Percentiles rank a stretch among this genome's conserved stretches.
These are phyloP conservation scores for Sebastes iracundus DNA, from an alignment of 2,797 vertebrate genomes.

Conservation along the genomic window DNA sequence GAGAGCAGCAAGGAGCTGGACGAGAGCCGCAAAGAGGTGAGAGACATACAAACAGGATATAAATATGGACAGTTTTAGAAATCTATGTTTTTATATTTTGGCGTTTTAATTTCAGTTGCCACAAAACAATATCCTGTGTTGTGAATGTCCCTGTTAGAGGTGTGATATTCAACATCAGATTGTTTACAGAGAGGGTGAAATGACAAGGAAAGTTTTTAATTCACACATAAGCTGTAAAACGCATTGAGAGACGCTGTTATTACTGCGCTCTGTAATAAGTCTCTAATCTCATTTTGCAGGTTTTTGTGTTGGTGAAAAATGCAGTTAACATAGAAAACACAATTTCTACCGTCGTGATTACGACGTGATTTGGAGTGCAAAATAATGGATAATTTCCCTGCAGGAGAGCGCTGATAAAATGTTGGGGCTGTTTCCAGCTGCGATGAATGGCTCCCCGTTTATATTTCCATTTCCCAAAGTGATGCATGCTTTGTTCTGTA, in stretches of 20 bases:
- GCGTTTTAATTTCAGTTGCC: too few species aligned
- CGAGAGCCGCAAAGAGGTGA: constrained; percentile 88
- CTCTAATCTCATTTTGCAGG: not conserved
- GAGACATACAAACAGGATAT: not conserved
- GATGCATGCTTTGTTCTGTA: not conserved
- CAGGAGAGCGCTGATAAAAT: not conserved
- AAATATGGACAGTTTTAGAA: not conserved
- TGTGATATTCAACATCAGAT: not conserved
- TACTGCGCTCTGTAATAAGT: not conserved
- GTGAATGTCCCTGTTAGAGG: too few species aligned
- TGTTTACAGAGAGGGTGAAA: not conserved
- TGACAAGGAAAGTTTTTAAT: not conserved
- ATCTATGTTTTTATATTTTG: not conserved
- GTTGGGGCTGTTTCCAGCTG: not conserved
- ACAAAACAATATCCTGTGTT: too few species aligned
- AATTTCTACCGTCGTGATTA: not conserved
- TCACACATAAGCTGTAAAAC: not conserved
- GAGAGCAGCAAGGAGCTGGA: constrained; percentile 88
- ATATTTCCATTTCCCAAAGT: not conserved
- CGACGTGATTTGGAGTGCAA: not conserved
- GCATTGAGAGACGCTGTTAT: not conserved
- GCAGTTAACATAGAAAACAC: not conserved
- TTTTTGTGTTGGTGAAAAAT: not conserved
- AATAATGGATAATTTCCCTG: not conserved
- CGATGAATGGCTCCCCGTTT: not conserved